Evolutionary conservation across 2,888 invertebrate species (phyloP).

Genomic region (Gasteruption jaculator): DNA sequence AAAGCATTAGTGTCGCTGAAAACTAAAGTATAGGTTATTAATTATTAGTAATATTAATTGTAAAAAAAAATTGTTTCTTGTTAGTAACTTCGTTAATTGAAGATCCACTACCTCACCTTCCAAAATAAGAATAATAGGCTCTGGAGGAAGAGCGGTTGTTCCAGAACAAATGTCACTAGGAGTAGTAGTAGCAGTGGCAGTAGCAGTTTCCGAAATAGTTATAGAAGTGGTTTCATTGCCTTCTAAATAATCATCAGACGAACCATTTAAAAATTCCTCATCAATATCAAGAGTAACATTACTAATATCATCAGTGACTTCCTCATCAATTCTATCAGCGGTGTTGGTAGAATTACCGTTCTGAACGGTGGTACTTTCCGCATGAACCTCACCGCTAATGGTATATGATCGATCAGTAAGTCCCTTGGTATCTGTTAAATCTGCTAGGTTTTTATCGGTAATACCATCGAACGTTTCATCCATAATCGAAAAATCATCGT

Average conservation of each 20-base stretch:
- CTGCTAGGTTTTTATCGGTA: no score
- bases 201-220: conserved; percentile 30
- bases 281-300: background rate
- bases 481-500: conserved; percentile 31
- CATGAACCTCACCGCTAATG: no score
- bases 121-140: conserved; percentile 74
- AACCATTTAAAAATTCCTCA: background rate
- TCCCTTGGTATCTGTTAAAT: no score
- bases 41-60: no score
- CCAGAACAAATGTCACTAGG: no score
- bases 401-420: no score
- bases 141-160: conserved; percentile 58
- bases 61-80: no score
- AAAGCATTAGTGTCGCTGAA: no score
- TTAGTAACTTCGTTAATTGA: conserved; percentile 15
- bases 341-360: no score
- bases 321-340: conserved; percentile 17
- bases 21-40: no score
- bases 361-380: no score
- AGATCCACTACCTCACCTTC: conserved; percentile 66
- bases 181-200: no score
- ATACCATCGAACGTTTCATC: conserved; percentile 18
- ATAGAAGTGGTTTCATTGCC: conserved; percentile 22
- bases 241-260: conserved; percentile 20
- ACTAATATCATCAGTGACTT: conserved; percentile 14